Conservation (phyloP, 92 coral and sea anemone genomes). For the Micromussa lordhowensis region DNA sequence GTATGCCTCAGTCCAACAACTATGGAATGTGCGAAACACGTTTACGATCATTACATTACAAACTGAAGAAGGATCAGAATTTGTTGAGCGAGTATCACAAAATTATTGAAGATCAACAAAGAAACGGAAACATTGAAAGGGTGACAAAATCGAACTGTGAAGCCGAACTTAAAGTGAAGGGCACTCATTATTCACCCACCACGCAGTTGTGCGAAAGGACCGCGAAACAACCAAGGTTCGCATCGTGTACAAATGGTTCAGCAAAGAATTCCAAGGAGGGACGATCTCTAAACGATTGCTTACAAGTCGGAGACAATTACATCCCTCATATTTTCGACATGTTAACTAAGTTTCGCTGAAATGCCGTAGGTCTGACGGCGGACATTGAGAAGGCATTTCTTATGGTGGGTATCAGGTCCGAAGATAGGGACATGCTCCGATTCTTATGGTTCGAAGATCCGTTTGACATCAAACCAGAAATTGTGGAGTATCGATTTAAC, state of each 20-base stretch:
- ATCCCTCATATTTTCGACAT: conserved; percentile 57
- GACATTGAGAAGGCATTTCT: conserved; percentile 60
- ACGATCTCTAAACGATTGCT: conserved; percentile 60
- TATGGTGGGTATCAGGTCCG: conserved; percentile 51
- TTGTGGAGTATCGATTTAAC: not conserved
- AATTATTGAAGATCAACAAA: conserved; percentile 13
- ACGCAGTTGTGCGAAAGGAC: conserved; percentile 58
- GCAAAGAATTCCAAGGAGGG: conserved; percentile 22
- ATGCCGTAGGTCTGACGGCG: conserved; percentile 37
- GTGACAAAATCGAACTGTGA: not conserved
- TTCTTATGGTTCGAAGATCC: conserved; percentile 61
- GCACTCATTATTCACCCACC: conserved; percentile 63
- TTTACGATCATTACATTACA: not conserved
- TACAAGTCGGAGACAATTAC: conserved; percentile 48
- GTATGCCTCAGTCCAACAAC: not conserved
- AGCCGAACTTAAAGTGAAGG: no score
- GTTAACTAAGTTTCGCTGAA: conserved; percentile 35
- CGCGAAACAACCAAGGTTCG: conserved; percentile 64
- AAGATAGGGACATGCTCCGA: conserved; percentile 62
- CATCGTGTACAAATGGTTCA: conserved; percentile 61
- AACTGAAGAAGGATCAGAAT: conserved; percentile 12
- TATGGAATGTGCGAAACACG: conserved; percentile 14
- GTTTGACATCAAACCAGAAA: conserved; percentile 18
- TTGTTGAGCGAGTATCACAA: conserved; percentile 9
- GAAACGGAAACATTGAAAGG: conserved; percentile 1